Evolutionary conservation across 2,888 invertebrate species (phyloP).

Genomic region (Isoperla grammatica): DNA sequence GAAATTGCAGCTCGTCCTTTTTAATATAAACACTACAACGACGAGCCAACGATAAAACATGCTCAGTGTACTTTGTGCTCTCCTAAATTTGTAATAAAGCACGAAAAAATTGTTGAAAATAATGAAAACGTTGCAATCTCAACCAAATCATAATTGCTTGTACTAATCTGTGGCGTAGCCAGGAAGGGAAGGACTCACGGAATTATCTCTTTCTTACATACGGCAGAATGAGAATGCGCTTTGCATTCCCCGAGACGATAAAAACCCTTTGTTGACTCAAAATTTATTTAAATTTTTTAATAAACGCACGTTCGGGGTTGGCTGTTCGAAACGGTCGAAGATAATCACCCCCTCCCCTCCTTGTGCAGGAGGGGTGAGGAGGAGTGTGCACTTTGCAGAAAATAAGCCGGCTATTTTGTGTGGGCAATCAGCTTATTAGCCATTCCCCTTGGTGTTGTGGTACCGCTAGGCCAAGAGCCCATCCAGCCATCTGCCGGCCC

Average conservation of each 20-base stretch:
- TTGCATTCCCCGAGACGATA: no score
- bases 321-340: neutral
- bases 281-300: conserved; percentile 6
- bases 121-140: conserved; percentile 15
- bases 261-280: conserved; percentile 1
- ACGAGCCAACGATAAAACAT: no score
- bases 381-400: neutral
- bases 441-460: neutral
- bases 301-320: neutral
- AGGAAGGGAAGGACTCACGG: neutral
- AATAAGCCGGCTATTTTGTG: conserved; percentile 2
- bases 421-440: neutral
- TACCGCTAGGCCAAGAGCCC: neutral
- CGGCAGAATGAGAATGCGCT: neutral
- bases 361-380: no score
- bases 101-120: neutral
- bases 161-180: neutral
- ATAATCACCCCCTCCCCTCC: neutral
- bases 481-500: neutral
- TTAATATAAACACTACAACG: no score
- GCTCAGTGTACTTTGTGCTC: neutral
- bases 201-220: neutral
- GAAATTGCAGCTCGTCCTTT: no score
- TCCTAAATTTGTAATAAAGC: conserved; percentile 8
- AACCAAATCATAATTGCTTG: conserved; percentile 13